Evolutionary conservation across 2,113 vertebrate genomes (phyloP).

Genomic region (Columbina picui): DNA sequence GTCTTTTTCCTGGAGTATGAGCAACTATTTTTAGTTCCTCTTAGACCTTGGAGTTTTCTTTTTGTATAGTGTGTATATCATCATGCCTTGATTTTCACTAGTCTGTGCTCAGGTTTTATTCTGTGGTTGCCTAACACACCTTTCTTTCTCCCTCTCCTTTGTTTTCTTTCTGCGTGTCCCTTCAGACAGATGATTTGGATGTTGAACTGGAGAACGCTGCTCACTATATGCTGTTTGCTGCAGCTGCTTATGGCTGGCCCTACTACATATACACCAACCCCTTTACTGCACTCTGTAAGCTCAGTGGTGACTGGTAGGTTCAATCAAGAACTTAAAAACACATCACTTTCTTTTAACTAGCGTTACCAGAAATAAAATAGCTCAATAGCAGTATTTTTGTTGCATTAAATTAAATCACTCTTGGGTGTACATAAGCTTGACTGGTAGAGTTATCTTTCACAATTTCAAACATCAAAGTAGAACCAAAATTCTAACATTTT

Average conservation of each 20-base stretch:
- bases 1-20: background rate
- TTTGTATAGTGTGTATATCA: background rate
- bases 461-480: background rate
- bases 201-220: conserved; percentile 86
- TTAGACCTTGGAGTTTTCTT: background rate
- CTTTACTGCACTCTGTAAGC: conserved; percentile 86
- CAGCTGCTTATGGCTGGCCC: conserved; percentile 94
- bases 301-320: conserved; percentile 90
- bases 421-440: background rate
- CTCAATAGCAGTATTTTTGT: background rate
- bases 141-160: background rate
- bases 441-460: background rate
- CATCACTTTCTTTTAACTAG: background rate
- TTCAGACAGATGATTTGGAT: conserved; percentile 86
- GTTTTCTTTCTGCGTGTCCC: background rate
- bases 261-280: conserved; percentile 90
- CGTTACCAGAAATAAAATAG: background rate
- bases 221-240: conserved; percentile 93
- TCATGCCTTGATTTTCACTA: background rate
- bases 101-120: background rate
- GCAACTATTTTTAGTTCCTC: background rate
- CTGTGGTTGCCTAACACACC: background rate
- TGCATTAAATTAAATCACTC: background rate
- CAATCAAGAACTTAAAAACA: background rate
- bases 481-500: background rate